Evolutionary conservation across 1,140 invertebrate species (phyloP), one percentile per base, ranked within the genome.

Genomic region (Calliopsis andreniformis): DNA sequence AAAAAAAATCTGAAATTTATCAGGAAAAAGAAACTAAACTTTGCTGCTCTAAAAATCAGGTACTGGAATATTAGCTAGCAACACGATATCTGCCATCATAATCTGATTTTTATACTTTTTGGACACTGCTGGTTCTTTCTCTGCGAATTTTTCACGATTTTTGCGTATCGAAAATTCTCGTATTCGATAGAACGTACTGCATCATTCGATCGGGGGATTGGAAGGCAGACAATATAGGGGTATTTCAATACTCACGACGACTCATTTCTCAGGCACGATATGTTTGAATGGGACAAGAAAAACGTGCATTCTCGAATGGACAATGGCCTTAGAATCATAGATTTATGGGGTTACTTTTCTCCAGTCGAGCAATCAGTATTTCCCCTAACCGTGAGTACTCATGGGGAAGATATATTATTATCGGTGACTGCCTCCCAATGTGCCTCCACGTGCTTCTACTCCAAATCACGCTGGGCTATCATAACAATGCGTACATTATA

Each of bases 341-440:
- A 87, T 83, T 87, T 87, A 88, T 87, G 80, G 78, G 72, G 49
- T 86, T 88, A 88, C 83, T 89, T 89, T 85, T 76, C 71, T 71
- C 28, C 71, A 45, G 28, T 43, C 62, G 45, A 20, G 23, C 51
- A 64, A 73, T 30, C 56, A 80, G 76, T 76, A 42, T 78, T 80
- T 79, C 42, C 63, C 39, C n/a, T 30, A 35, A 35, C 16, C 20
- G 43, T 39, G 59, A 32, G 67, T 64, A 80, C 59, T 78, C 78
- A 68, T 72, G 53, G 53, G 39, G 43, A 78, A 67, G 64, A 79
- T 62, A 69, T 70, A 79, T 70, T 77, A 80, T 80, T 76, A 80
- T 80, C 76, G 55, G 62, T 53, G 18, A 73, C 63, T 64, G 43
- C 28, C 51, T 51, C 42, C 78, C 43, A 80, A 80, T 80, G 79